phyloP scores from a whole-genome alignment of 2,797 vertebrate genomes.

The Melanotaenia nigrans region DNA sequence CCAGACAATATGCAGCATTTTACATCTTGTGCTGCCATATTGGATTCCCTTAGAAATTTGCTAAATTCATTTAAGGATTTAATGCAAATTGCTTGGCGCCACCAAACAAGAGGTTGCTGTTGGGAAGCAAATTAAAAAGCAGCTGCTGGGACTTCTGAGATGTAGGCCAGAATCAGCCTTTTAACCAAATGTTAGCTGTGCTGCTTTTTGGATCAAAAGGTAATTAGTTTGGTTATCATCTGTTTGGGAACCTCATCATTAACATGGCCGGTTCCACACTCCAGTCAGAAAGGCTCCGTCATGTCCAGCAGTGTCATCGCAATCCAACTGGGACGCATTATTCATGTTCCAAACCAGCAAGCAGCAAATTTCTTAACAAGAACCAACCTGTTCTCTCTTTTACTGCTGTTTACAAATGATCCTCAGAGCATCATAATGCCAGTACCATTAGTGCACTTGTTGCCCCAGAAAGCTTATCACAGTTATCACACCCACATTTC shows the following conservation, averaged over 20 bases:
- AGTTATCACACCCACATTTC: slow-evolving; percentile 53
- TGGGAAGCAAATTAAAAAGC: slow-evolving; percentile 55
- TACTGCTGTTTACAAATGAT: slow-evolving; percentile 30
- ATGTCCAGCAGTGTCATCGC: background rate
- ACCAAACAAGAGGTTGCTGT: slow-evolving; percentile 46
- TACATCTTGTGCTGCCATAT: slow-evolving; percentile 30
- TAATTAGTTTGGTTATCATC: background rate
- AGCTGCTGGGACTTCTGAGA: slow-evolving; percentile 35
- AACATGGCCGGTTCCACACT: background rate
- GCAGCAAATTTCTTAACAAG: background rate
- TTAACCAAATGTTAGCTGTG: background rate
- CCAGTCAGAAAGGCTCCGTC: background rate
- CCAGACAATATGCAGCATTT: slow-evolving; percentile 34
- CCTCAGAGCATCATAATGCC: slow-evolving; percentile 18
- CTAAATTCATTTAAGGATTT: slow-evolving; percentile 59
- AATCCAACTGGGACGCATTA: background rate
- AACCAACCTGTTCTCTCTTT: background rate
- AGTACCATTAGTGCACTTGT: slow-evolving; percentile 22
- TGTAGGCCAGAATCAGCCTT: background rate
- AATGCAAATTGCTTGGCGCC: slow-evolving; percentile 62
- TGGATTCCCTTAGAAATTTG: slow-evolving; percentile 58
- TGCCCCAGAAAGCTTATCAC: slow-evolving; percentile 35
- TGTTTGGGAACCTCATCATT: background rate
- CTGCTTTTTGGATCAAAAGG: background rate
- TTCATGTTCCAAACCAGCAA: background rate